Evolutionary conservation across 2,113 vertebrate species (phyloP), one percentile per base, ranked within the genome.

Genomic region (Nycticorax nycticorax): DNA sequence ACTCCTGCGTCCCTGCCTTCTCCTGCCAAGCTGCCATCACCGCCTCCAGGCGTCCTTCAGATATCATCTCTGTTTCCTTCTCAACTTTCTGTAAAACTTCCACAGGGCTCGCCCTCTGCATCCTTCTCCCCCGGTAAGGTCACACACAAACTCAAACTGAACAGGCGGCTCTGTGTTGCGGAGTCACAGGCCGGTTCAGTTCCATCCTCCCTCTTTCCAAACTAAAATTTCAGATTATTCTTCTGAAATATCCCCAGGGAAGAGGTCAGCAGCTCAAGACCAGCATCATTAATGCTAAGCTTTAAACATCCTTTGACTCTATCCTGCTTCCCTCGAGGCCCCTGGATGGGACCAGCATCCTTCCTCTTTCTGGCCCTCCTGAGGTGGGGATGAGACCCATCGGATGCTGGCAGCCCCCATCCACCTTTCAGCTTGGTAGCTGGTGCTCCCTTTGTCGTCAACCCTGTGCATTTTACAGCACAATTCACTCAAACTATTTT

Each of bases 161-260:
- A 26, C 10, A 30, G 43, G 14, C 1, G 0, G 8, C 37, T 53
- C 79, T 13, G 6, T 32, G 20, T 3, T 23, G 39, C 8, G 14
- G n/a, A 67, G 45, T 48, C 69, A 72, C 68, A 71, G 57, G 47
- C 48, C 0, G 0, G 35, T 55, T 72, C 52, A 21, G 47, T 47
- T 59, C 43, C 71, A 83, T 16, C 6, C 1, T 4, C 30, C 37
- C 30, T 28, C 62, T 64, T 52, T 82, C 45, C 55, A 52, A 72
- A 78, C 37, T 68, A 20, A 18, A 75, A 67, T n/a, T 33, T 59
- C 16, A 41, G 33, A 33, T 75, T 60, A 15, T 66, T 74, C 86
- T 87, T 45, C 76, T 41, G 33, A 48, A 64, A 47, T 9, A 56
- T 60, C 62, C 43, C 59, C 62, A 50, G 21, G 22, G 55, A 83